Percentiles rank a stretch among this genome's conserved stretches.
phyloP scores from a whole-genome alignment of 2,797 vertebrate species.

The Spheniscus humboldti region DNA sequence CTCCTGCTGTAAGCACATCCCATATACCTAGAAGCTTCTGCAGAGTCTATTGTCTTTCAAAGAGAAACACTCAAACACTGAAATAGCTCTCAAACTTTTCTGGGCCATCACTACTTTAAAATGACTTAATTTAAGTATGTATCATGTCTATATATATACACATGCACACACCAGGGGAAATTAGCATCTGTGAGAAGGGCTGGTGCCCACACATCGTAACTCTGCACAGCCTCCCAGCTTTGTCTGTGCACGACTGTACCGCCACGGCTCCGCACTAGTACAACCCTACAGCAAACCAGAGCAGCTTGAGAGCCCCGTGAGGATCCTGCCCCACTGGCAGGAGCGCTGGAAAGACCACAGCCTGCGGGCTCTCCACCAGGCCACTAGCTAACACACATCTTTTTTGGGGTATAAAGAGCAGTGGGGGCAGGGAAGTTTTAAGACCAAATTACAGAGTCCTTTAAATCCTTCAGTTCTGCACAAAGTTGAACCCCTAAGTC shows the following conservation, averaged over 20 bases:
- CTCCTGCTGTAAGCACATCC: background rate
- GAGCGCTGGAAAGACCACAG: background rate
- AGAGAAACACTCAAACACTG: background rate
- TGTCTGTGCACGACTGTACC: background rate
- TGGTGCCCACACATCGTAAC: background rate
- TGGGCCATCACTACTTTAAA: slow-evolving; percentile 39
- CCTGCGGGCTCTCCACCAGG: background rate
- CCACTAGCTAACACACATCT: background rate
- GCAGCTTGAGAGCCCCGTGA: accelerated
- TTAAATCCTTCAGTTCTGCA: background rate
- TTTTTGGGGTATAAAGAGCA: background rate
- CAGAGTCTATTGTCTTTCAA: background rate
- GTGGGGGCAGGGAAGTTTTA: background rate
- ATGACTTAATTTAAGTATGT: slow-evolving; percentile 5
- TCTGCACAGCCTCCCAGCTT: background rate
- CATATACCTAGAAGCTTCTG: background rate
- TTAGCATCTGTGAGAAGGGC: background rate
- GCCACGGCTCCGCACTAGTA: background rate
- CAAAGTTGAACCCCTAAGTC: background rate
- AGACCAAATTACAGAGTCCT: background rate
- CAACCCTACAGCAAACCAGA: background rate
- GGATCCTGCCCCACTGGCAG: background rate
- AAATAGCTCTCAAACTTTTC: slow-evolving; percentile 49
- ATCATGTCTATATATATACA: background rate
- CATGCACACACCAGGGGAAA: background rate